Base-by-base conservation (phyloP, 2,797 vertebrate genomes). In the Pseudotriccus pelzelni region DNA sequence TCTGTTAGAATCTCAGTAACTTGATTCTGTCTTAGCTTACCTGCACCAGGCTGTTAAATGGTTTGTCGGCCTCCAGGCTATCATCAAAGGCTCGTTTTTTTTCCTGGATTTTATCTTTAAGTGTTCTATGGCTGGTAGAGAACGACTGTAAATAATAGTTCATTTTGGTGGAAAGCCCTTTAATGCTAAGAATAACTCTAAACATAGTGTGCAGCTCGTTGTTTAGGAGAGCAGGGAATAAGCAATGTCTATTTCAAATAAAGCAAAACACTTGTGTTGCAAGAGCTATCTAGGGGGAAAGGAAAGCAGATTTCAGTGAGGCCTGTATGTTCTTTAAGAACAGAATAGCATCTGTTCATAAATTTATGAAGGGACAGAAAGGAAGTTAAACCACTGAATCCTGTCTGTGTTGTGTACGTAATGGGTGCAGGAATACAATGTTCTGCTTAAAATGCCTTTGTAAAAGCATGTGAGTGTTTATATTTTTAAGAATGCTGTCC, bases 121-220 rank as follows among this genome's bases (percentile, higher is more conserved):
- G 25, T 30, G n/a, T 59, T 74, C 19, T 36, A 0, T 49, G 15
- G 19, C 52, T 16, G 30, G 21, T 52, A 83, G 60, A 52, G 30
- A 49, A 43, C 39, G 27, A 59, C 56, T 68, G 52, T 39, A 52
- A 73, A 68, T 87, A 53, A 22, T 23, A n/a, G 24, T 73, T 76
- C 0, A 5, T 69, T 87, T 80, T 20, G 5, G 11, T 87, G 76
- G 30, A 19, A 92, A 68, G 24, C 34, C 22, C 10, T 87, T 20
- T 74, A 34, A 73, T 34, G 7, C 62, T 63, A 27, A 69, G 16
- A 12, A 47, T 52, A 78, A n/a, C 36, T 59, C 14, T 36, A 30
- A 67, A 62, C 0, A 0, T 28, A 7, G 19, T 19, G 22, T 70
- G 24, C 39, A 75, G 43, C 37, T 52, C 49, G 77, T 85, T 3